phyloP scores from a whole-genome alignment of 2,797 vertebrate genomes.

The Paguma larvata region DNA sequence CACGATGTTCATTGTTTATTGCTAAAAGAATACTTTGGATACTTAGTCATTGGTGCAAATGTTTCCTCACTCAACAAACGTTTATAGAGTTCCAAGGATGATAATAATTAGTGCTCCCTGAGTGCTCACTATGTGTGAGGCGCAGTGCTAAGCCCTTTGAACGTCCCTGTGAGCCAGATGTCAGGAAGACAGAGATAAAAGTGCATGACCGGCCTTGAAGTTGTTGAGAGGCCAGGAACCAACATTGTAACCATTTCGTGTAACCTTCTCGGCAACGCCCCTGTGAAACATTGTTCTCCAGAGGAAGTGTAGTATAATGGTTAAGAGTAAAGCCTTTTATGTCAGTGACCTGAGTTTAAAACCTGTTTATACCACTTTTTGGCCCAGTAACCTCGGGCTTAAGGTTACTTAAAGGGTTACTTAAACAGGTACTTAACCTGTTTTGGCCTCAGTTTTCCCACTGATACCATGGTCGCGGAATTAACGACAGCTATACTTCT shows the following conservation, averaged over 20 bases:
- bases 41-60: constrained; percentile 70
- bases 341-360: not conserved
- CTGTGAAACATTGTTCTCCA: not conserved
- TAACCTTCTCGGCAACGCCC: not conserved
- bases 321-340: not conserved
- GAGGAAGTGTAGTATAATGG: not conserved
- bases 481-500: not conserved
- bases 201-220: not conserved
- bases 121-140: constrained; percentile 40
- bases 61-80: constrained; percentile 63
- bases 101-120: constrained; percentile 55
- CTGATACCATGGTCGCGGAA: not conserved
- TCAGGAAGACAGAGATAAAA: not conserved
- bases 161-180: not conserved
- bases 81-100: constrained; percentile 58
- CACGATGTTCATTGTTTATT: constrained; percentile 61
- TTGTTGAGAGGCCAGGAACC: not conserved
- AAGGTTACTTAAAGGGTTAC: too few relatives aligned
- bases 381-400: not conserved
- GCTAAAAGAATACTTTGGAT: constrained; percentile 70
- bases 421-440: not conserved
- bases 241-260: not conserved
- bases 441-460: not conserved
- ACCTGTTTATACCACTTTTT: not conserved
- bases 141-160: constrained; percentile 42